A percentile compares a stretch with the other conserved stretches of the same genome.
These are phyloP conservation scores for Megalurothrips usitatus DNA, from an alignment of 2,888 invertebrate species.

Conservation along the genomic window DNA sequence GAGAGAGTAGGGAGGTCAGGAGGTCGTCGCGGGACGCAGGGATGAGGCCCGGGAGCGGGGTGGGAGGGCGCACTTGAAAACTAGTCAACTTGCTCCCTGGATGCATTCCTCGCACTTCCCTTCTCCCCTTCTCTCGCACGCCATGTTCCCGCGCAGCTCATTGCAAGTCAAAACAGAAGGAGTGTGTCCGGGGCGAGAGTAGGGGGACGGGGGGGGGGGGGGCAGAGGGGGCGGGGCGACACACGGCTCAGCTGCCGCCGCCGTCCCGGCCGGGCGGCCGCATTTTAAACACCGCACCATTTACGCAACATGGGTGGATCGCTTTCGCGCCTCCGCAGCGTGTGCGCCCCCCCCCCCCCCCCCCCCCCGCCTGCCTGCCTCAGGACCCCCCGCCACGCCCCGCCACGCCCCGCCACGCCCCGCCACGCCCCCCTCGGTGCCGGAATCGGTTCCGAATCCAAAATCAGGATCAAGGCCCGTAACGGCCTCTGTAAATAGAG, in stretches of 20 bases:
- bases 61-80: no score
- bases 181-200: no score
- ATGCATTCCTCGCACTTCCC: no score
- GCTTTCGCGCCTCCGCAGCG: neutral
- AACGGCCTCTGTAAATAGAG: slow-evolving; percentile 11
- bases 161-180: slow-evolving; percentile 10
- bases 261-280: neutral
- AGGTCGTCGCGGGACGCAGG: no score
- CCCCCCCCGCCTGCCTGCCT: neutral
- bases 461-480: neutral
- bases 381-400: neutral
- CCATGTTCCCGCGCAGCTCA: neutral
- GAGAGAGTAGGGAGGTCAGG: no score
- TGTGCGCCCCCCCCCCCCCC: neutral
- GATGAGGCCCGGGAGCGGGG: no score
- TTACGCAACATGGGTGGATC: neutral
- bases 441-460: slow-evolving; percentile 11
- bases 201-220: no score
- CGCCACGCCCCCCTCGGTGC: neutral
- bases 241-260: neutral
- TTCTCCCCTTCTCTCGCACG: neutral
- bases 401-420: neutral
- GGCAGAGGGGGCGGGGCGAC: no score
- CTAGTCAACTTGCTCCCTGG: no score
- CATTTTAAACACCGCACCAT: neutral